Evolutionary conservation across 2,113 vertebrate species (phyloP), one percentile per base, ranked within the genome.

Genomic region (Myrmecophaga tridactyla): DNA sequence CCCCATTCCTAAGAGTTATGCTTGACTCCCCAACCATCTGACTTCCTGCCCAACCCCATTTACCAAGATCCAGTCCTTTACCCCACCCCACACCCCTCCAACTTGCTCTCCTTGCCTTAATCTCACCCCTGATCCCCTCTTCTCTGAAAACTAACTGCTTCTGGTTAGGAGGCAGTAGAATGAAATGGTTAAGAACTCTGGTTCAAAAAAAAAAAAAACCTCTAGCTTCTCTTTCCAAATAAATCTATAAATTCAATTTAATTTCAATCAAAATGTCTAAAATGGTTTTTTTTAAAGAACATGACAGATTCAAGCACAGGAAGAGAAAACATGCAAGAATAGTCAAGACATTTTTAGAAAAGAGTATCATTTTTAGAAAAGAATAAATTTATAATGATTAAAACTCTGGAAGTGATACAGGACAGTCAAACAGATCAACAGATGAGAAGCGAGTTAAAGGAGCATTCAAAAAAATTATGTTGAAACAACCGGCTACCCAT

Each of bases 181-280:
- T 14, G 94, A 93, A 81, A 81, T 3, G 43, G 72, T 58, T 46
- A 92, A 1, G 4, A 94, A 88, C n/a, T 31, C 84, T 58, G n/a
- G 56, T 7, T 95, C 56, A n/a, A n/a, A n/a, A n/a, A n/a, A n/a
- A n/a, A n/a, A n/a, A n/a, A n/a, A n/a, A n/a, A n/a, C n/a, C n/a
- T 31, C 84, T 58, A 31, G 56, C 9, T 95, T 48, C 41, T 43
- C 70, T 81, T 62, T 87, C 53, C 83, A 96, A 86, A 77, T 77
- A 78, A 72, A 60, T 73, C 89, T 88, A 75, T 36, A 89, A 81
- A 92, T 70, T 80, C 51, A 80, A 56, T 17, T 2, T 29, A 75
- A 93, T 72, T 76, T n/a, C 75, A 94, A 86, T 70, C 12, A 94
- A 94, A 95, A 88, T 89, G 20, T 41, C 75, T 91, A 86, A 58